Evolutionary conservation across 2,113 vertebrate genomes (phyloP).

Genomic region (Lutjanus erythropterus): DNA sequence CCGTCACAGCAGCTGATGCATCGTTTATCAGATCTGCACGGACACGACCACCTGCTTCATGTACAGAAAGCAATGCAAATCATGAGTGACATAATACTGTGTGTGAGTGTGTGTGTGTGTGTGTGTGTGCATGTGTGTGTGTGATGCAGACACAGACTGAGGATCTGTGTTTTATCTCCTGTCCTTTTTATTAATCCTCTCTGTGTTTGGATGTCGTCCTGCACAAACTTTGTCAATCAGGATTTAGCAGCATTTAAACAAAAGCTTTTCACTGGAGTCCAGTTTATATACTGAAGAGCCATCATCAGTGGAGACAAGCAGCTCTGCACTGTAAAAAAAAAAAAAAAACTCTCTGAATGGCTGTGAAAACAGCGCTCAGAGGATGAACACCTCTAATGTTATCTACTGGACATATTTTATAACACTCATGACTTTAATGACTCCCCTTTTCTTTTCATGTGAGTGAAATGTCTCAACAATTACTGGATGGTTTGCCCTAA

Average conservation of each 20-base stretch:
- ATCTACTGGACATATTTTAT: no score
- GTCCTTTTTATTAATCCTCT: conserved; percentile 56
- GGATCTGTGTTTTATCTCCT: conserved; percentile 40
- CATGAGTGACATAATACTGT: conserved; percentile 31
- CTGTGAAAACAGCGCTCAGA: no score
- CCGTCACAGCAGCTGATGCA: conserved; percentile 7
- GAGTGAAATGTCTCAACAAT: no score
- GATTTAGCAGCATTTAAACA: conserved; percentile 36
- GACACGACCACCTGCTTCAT: conserved; percentile 55
- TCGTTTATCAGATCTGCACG: conserved; percentile 44
- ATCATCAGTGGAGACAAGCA: neutral
- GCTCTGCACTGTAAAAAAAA: conserved; percentile 30
- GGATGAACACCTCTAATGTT: no score
- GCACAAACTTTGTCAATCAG: conserved; percentile 49
- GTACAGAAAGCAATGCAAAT: conserved; percentile 50
- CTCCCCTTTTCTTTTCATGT: no score
- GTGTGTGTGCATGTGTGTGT: conserved; percentile 13
- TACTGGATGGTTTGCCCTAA: no score
- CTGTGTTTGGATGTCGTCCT: conserved; percentile 38
- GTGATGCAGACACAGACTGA: neutral
- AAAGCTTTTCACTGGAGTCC: conserved; percentile 24
- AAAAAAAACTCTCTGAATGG: no score
- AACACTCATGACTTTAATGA: no score
- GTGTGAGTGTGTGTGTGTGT: conserved; percentile 10
- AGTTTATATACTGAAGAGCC: conserved; percentile 6